Evolutionary conservation across 1,140 invertebrate species (phyloP), one percentile per base, ranked within the genome.

Genomic region (Agrypnia vestita): DNA sequence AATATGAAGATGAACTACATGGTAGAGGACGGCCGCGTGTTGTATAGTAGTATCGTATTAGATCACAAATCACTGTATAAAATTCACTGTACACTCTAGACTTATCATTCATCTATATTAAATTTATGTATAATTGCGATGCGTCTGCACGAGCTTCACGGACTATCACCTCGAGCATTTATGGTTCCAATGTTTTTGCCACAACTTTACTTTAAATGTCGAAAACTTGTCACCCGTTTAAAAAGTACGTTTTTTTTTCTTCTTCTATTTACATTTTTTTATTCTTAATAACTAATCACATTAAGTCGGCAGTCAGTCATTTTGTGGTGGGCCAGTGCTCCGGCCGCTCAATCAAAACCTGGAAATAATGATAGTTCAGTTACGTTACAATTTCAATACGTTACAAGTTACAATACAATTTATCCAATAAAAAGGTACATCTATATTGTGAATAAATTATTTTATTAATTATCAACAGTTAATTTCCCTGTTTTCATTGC

Each of bases 251-350:
- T 35, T 35, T 3, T 35, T 35, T 11, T 64, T n/a, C n/a, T n/a
- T n/a, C n/a, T 64, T 59, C 35, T 7, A 25, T 25, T 43, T 43
- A 43, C 61, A 43, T 25, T 64, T 64, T 43, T 13, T 64, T 25
- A 64, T 25, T 25, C 67, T 71, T 71, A 71, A n/a, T 47, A 47
- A 71, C 46, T 56, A 75, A 75, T 75, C 73, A 75, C 73, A 75
- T 75, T 59, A 59, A 59, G 73, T 75, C 35, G 67, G 73, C 73
- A 75, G 73, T 75, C 73, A 75, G 73, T 75, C 73, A 35, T n/a
- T 75, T 75, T 49, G 73, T 15, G 43, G 53, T n/a, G n/a, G n/a
- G 25, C 25, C 25, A 6, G 25, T 35, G 25, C 25, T 1, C 6
- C 55, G 51, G 53, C 13, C 35, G n/a, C 19, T 75, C 55, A 75